Conservation (phyloP, 2,113 vertebrate genomes). For the Australoheros scitulus region DNA sequence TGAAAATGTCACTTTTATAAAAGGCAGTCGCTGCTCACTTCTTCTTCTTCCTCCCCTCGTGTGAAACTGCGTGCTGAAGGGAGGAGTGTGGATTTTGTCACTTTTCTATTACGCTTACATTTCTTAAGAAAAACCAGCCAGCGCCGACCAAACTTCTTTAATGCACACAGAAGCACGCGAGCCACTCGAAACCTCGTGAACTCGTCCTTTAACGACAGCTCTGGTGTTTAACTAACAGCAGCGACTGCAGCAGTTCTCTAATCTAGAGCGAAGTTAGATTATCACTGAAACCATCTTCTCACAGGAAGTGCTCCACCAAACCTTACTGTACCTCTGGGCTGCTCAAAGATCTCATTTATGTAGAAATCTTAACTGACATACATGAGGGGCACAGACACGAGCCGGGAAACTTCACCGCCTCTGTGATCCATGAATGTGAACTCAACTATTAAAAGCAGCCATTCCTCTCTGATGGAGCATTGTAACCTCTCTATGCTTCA, state of each 20-base stretch:
- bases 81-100: not conserved
- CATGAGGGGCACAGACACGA: not conserved
- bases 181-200: not conserved
- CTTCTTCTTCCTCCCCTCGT: not conserved
- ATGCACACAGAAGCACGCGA: not conserved
- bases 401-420: not conserved
- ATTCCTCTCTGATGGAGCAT: not conserved
- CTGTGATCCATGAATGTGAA: not conserved
- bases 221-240: not conserved
- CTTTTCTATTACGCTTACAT: not conserved
- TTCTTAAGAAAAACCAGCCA: not conserved
- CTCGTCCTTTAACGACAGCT: not conserved
- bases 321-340: not conserved
- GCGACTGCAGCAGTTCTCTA: no score
- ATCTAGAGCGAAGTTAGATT: not conserved
- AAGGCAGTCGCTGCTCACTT: not conserved
- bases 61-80: not conserved
- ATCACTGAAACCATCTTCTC: constrained; percentile 28
- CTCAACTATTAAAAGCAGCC: not conserved
- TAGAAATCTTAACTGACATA: not conserved
- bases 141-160: no score
- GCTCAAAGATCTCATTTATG: not conserved
- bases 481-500: not conserved
- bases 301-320: constrained; percentile 65
- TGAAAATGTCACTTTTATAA: not conserved